Base-by-base conservation (phyloP, 2,888 invertebrate genomes). In the Tanytarsus gracilentus region DNA sequence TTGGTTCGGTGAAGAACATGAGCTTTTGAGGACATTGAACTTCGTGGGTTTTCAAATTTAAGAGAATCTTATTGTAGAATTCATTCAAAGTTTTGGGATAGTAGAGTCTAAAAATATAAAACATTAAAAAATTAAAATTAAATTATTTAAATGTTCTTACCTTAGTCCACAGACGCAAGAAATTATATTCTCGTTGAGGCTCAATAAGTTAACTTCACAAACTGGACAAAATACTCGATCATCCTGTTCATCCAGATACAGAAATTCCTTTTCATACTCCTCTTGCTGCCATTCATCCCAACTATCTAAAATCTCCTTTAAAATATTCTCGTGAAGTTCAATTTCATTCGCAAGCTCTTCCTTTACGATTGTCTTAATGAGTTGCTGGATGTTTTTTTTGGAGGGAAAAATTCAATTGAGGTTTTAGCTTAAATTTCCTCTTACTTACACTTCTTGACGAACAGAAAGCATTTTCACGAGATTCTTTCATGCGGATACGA, bases 171-270 rank as follows among this genome's bases (percentile, higher is more conserved):
- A 75, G 8, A 61, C 56, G 60, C 75, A 75, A 23, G 52, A 50
- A 40, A 72, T 65, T 14, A 59, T 63, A 18, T 65, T 65, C 7
- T 39, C 50, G 18, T 62, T 55, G 30, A 68, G 65, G 3, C 18
- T 55, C 9, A 73, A 63, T 33, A 64, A 53, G 29, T 63, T 63
- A 63, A 65, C 70, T 62, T 71, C 68, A 60, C 75, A 76, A 7
- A 73, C 64, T 1, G 75, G 75, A 64, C 75, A 75, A 33, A 72
- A 65, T 1, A 75, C 69, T 48, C 67, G 63, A 49, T 66, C 61
- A 48, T 66, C 61, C 18, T 66, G 65, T 5, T 65, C 63, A 26
- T 36, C 36, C 21, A 53, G 7, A 18, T 8, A 6, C 33, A 23
- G 9, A 21, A 21, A n/a, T 26, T 40, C 39, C 11, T 68, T 62